These are phyloP conservation scores for Silurus aristotelis DNA, from an alignment of 2,797 vertebrate genomes.

Conservation along the genomic window DNA sequence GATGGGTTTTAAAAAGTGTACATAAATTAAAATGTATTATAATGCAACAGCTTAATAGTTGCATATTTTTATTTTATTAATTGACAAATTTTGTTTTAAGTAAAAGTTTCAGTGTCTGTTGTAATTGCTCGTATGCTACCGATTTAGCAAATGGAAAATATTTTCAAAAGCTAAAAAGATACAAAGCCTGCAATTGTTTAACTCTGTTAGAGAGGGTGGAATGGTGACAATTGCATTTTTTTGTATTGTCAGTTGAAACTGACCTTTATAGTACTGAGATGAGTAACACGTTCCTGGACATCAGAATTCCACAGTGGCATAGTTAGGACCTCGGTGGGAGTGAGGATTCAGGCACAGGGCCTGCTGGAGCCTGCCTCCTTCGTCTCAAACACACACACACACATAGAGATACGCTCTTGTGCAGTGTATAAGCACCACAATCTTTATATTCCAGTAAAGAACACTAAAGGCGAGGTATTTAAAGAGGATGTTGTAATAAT, in stretches of 20 bases:
- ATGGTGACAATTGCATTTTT: background rate
- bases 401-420: conserved; percentile 6
- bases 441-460: background rate
- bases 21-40: background rate
- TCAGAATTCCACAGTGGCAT: conserved; percentile 32
- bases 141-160: background rate
- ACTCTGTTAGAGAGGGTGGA: background rate
- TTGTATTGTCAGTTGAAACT: background rate
- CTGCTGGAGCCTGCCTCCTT: conserved; percentile 33
- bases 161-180: too few relatives aligned
- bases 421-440: background rate
- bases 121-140: background rate
- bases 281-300: conserved; percentile 33
- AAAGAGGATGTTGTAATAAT: conserved; percentile 12
- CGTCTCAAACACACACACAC: background rate
- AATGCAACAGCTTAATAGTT: background rate
- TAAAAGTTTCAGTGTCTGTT: background rate
- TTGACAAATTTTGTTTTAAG: background rate
- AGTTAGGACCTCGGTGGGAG: conserved; percentile 1
- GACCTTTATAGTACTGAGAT: background rate
- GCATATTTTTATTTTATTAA: background rate
- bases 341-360: conserved; percentile 26
- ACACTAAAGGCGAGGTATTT: background rate
- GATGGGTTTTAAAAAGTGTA: background rate
- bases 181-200: background rate